Evolutionary conservation across 2,113 vertebrate genomes (phyloP), one percentile per base, ranked within the genome.

Genomic region (Corydoras maculifer): DNA sequence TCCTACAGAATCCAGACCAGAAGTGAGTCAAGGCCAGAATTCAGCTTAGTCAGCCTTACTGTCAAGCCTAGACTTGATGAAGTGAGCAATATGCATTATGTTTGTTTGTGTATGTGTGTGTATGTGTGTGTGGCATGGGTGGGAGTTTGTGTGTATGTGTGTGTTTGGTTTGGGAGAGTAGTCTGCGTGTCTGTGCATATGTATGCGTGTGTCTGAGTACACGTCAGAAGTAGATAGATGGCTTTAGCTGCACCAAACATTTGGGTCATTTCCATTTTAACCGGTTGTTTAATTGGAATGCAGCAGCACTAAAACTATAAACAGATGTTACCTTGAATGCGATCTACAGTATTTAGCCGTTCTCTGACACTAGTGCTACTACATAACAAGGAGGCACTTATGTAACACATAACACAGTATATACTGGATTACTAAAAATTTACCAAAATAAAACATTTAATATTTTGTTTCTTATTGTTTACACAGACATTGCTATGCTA

Each of bases 11-110:
- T 55, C 51, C 51, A 67, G 65, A 58, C 65, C 35, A 68, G 30
- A 58, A 32, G 54, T 67, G 65, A 68, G 65, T 68, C 54, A 68
- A 54, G 65, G n/a, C 54, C 30, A 15, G 13, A 67, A 58, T 58
- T 68, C 53, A 68, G 54, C 54, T 25, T 31, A 43, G 65, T 68
- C 65, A 67, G 50, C 65, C 29, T 4, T 5, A 10, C 25, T 18
- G 3, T 43, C 65, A 68, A 58, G 65, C 54, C 31, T 43, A 68
- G 31, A 68, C 65, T 43, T 43, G 54, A 68, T 49, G 50, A 58
- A 51, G 58, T 55, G n/a, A 60, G 63, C 29, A 50, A 73, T 53
- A 9, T 35, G 15, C 58, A 70, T 31, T 32, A 14, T 68, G 32
- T 58, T 31, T 14, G 14, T 43, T 6, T 48, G 29, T 6, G 15